phyloP scores from a whole-genome alignment of 1,140 invertebrate genomes.

The Hycleus phaleratus region DNA sequence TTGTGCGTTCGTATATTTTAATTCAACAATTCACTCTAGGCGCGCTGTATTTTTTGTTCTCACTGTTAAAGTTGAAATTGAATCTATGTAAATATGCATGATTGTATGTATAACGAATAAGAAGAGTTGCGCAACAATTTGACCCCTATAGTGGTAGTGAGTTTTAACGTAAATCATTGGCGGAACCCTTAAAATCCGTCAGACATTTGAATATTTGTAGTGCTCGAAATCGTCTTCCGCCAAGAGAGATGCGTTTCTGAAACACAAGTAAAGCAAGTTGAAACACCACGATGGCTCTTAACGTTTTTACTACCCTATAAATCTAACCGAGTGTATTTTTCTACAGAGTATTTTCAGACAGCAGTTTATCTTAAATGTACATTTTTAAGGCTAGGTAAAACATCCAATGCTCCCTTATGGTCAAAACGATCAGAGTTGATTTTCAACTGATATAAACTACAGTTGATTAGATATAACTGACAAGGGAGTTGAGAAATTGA shows the following conservation, averaged over 20 bases:
- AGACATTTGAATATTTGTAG: constrained; percentile 32
- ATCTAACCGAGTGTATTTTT: constrained; percentile 24
- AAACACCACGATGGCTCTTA: constrained; percentile 22
- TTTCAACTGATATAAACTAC: too few species aligned
- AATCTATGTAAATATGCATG: too few species aligned
- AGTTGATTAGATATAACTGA: too few species aligned
- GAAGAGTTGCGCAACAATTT: not conserved
- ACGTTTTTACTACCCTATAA: constrained; percentile 34
- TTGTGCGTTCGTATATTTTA: too few species aligned
- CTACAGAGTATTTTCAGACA: not conserved
- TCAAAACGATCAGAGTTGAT: too few species aligned
- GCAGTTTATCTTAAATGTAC: not conserved
- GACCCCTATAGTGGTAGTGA: constrained; percentile 2
- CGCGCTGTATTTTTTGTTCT: too few species aligned
- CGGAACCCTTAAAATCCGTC: constrained; percentile 16
- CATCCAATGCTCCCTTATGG: too few species aligned
- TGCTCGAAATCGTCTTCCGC: constrained; percentile 27
- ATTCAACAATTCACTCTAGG: too few species aligned
- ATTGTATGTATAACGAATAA: too few species aligned
- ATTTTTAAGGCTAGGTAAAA: constrained; percentile 1
- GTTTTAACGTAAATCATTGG: constrained; percentile 14
- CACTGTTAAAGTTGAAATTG: too few species aligned
- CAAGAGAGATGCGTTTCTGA: constrained; percentile 17
- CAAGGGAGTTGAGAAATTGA: too few species aligned
- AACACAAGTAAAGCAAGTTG: constrained; percentile 18